Conservation (phyloP, 2,888 invertebrate species). For the Arctia plantaginis region DNA sequence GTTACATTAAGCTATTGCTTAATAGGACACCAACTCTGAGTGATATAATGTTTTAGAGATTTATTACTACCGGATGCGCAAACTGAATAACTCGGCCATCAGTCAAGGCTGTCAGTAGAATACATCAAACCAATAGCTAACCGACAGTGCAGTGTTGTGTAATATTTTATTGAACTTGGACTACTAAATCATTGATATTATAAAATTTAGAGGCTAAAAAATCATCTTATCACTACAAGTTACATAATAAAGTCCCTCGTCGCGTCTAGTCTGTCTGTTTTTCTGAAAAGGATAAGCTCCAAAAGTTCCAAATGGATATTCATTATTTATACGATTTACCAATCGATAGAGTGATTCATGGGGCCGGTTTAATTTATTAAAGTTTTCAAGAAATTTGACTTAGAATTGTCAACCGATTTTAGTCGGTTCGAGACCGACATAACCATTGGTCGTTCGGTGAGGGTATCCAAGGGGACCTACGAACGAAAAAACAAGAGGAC, state of each 20-base stretch:
- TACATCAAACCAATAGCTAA: background rate
- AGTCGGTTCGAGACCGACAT: no score
- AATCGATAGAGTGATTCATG: background rate
- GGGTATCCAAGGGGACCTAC: no score
- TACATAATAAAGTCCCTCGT: background rate
- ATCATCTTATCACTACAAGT: background rate
- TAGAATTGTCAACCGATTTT: no score
- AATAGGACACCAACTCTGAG: background rate
- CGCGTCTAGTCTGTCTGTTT: background rate
- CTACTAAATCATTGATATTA: background rate
- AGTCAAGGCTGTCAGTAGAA: background rate
- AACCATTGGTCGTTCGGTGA: no score
- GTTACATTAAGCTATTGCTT: background rate
- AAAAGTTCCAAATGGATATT: background rate
- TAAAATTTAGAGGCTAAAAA: background rate
- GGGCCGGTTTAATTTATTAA: background rate
- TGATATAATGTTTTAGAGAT: background rate
- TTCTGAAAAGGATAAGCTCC: background rate
- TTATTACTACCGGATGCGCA: background rate
- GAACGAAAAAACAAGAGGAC: no score
- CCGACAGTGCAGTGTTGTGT: background rate
- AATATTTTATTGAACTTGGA: background rate
- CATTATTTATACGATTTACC: no score
- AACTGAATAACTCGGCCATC: background rate
- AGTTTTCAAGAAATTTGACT: no score